Conservation (phyloP, 1,140 invertebrate species). For the Chelonus insularis region DNA sequence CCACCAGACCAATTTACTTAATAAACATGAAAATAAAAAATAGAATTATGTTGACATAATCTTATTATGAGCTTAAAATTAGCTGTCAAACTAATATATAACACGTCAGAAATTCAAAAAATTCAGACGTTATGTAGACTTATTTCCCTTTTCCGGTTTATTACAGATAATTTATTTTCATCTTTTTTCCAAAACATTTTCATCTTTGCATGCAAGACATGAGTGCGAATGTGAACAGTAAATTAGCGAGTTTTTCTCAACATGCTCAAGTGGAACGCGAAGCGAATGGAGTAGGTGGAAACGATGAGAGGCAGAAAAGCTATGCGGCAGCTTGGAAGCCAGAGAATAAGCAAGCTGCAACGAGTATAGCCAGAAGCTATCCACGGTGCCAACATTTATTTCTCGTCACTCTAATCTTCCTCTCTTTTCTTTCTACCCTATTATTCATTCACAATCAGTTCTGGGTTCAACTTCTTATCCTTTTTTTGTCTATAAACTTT, state of each 20-base stretch:
- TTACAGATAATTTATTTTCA: not conserved
- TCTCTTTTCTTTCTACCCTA: not conserved
- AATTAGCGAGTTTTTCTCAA: constrained; percentile 20
- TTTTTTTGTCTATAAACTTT: too few relatives aligned
- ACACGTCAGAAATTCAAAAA: too few relatives aligned
- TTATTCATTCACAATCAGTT: not conserved
- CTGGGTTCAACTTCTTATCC: too few relatives aligned
- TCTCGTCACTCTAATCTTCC: constrained; percentile 38
- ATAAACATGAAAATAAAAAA: too few relatives aligned
- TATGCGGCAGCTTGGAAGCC: not conserved
- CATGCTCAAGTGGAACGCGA: not conserved
- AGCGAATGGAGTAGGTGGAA: constrained; percentile 23
- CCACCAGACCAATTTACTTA: too few relatives aligned
- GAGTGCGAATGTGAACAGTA: constrained; percentile 12
- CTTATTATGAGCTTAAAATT: too few relatives aligned
- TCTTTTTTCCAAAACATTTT: constrained; percentile 10
- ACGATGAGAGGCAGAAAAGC: constrained; percentile 12
- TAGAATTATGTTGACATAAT: too few relatives aligned
- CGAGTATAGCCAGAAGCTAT: constrained; percentile 42
- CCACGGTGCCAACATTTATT: constrained; percentile 39
- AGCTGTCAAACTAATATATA: too few relatives aligned
- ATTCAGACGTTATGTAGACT: too few relatives aligned
- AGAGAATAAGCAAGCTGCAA: constrained; percentile 11
- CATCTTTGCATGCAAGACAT: not conserved
- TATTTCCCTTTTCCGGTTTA: constrained; percentile 4